Evolutionary conservation across 2,888 invertebrate species (phyloP), one percentile per base, ranked within the genome.

Genomic region (Drosophila lutescens): DNA sequence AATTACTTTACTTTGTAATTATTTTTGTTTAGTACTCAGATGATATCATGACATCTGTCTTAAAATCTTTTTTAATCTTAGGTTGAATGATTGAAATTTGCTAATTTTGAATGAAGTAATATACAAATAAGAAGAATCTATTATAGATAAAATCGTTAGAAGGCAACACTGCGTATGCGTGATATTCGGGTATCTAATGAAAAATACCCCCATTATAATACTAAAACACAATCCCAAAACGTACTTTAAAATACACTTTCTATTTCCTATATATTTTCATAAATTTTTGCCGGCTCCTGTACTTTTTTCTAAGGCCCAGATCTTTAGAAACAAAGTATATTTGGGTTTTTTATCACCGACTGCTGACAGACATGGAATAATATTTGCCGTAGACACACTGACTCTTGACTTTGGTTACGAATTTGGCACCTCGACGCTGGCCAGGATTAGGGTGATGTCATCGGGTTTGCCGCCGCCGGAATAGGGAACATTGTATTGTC

Each of bases 361-460:
- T 23, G 9, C 26, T 59, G 58, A 57, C 26, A 30, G 50, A 44
- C 51, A 44, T 17, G 40, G 15, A 59, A 57, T 17, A 71, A 63
- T 63, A 73, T 67, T 67, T 73, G 43, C 56, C 13, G 26, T 17
- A 15, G 5, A 55, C n/a, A 47, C 15, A 30, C 15, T 15, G 43
- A 44, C 17, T 40, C 23, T 10, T 12, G 8, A 34, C 12, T 9
- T 12, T 15, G 15, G 12, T 26, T 40, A 34, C n/a, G 12, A 8
- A 13, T 32, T 38, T 15, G 53, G 60, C 50, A 76, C 40, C 40
- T 71, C 69, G 6, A 83, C 80, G 23, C 67, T 78, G 69, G 88
- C 86, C 53, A 84, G 43, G 26, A 84, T 76, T 7, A 84, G 69
- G 6, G 88, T 88, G 2, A 86, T 84, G 13, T 84, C 83, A 51